Conservation (phyloP, 2,113 vertebrate genomes). For the Mobula birostris region DNA sequence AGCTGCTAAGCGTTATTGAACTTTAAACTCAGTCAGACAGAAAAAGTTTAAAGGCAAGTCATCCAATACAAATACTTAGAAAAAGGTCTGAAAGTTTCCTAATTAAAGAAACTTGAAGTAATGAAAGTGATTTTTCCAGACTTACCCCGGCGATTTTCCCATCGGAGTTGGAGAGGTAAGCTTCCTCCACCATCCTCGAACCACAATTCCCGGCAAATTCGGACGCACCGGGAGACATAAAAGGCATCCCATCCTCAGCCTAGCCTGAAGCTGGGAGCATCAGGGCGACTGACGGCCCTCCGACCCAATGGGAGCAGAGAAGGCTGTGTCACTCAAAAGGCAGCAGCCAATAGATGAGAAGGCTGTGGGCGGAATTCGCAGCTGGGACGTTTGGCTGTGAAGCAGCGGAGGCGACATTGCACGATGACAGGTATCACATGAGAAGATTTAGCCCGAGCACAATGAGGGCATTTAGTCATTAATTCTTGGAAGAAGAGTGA, state of each 20-base stretch:
- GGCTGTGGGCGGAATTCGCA: background rate
- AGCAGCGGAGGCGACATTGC: too few relatives aligned
- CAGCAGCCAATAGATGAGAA: background rate
- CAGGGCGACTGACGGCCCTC: background rate
- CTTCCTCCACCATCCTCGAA: background rate
- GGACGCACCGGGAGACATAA: too few relatives aligned
- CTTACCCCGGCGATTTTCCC: conserved; percentile 52
- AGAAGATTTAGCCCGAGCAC: background rate
- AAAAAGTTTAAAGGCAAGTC: background rate
- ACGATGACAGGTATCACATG: background rate
- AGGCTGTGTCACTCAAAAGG: background rate
- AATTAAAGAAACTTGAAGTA: background rate
- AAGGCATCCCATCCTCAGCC: background rate
- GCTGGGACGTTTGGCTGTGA: background rate
- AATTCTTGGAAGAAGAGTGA: background rate
- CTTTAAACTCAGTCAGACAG: background rate
- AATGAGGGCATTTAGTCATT: background rate
- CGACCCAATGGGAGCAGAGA: background rate
- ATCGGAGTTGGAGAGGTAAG: conserved; percentile 24
- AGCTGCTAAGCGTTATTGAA: background rate
- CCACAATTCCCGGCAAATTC: background rate
- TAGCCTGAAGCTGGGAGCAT: background rate
- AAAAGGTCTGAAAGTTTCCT: background rate
- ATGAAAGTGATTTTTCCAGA: background rate
- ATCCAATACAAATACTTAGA: background rate